phyloP scores from a whole-genome alignment of 2,888 invertebrate genomes.

The Sarcophaga variegata region DNA sequence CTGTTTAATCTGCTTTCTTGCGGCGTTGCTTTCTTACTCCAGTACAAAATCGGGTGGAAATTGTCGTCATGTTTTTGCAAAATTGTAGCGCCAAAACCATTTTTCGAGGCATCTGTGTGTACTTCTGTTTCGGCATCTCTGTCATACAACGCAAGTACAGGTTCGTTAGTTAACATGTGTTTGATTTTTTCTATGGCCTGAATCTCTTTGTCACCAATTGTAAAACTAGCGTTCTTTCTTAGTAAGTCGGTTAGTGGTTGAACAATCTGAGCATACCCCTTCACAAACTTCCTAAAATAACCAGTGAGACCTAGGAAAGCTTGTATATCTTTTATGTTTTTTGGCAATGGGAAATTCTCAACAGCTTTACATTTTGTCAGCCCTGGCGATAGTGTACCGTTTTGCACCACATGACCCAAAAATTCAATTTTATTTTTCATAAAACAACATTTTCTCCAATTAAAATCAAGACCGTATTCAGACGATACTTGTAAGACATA shows the following conservation, averaged over 20 bases:
- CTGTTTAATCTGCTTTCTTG: slow-evolving; percentile 38
- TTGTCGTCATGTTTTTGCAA: background rate
- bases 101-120: no score
- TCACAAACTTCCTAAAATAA: slow-evolving; percentile 50
- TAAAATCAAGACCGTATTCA: no score
- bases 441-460: no score
- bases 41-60: slow-evolving; percentile 54
- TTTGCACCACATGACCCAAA: no score
- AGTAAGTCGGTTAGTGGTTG: slow-evolving; percentile 54
- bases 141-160: background rate
- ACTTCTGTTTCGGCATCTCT: no score
- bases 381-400: no score
- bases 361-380: slow-evolving; percentile 20
- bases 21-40: slow-evolving; percentile 20
- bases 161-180: slow-evolving; percentile 35
- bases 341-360: slow-evolving; percentile 37
- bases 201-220: slow-evolving; percentile 45
- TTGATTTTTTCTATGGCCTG: slow-evolving; percentile 25
- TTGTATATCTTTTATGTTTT: slow-evolving; percentile 36
- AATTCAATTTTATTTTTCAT: no score
- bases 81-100: no score
- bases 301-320: slow-evolving; percentile 54
- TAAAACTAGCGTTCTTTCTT: slow-evolving; percentile 54
- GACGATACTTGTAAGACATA: no score
- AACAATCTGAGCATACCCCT: slow-evolving; percentile 39